These are phyloP conservation scores for Sclerurus mexicanus DNA, from an alignment of 2,113 vertebrate genomes.

Conservation along the genomic window DNA sequence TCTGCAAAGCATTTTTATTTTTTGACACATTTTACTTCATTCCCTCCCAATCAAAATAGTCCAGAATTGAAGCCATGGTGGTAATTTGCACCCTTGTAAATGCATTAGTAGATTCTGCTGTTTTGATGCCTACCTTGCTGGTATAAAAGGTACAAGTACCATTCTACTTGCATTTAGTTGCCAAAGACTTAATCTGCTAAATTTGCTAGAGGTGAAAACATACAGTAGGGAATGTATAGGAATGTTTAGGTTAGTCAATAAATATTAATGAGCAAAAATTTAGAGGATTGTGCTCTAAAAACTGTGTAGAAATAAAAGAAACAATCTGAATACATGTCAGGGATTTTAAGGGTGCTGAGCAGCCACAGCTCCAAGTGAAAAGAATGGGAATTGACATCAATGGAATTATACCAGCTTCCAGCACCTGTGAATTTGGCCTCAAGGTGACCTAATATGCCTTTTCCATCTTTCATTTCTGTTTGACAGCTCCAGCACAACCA, in stretches of 20 bases:
- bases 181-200: background rate
- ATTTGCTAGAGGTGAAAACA: background rate
- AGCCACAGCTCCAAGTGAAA: background rate
- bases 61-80: background rate
- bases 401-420: background rate
- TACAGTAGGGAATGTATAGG: background rate
- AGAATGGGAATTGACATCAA: background rate
- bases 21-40: background rate
- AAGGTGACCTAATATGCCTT: background rate
- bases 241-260: background rate
- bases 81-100: background rate
- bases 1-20: background rate
- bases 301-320: background rate
- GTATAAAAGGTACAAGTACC: background rate
- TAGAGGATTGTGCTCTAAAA: background rate
- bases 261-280: background rate
- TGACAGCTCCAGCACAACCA: background rate
- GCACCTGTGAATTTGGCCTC: conserved; percentile 21
- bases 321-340: background rate
- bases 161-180: background rate
- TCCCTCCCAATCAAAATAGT: background rate
- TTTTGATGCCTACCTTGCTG: background rate
- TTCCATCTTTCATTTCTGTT: conserved; percentile 15
- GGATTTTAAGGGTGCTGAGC: background rate
- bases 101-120: background rate